Evolutionary conservation across 2,113 vertebrate species (phyloP), one percentile per base, ranked within the genome.

Genomic region (Micromys minutus): DNA sequence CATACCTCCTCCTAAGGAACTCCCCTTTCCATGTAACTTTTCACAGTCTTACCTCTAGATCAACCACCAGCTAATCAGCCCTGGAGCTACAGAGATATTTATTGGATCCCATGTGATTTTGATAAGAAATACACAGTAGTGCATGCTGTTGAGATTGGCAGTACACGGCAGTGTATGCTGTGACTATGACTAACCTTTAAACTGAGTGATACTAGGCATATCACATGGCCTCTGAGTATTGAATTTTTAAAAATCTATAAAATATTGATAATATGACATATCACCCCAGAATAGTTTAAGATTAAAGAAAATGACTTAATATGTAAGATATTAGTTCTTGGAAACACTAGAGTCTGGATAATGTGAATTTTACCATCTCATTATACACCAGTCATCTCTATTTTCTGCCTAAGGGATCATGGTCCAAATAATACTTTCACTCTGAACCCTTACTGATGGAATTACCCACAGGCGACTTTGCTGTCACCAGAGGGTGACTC

Each of bases 361-460:
- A n/a, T 6, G 34, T 22, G 65, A 74, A 87, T 90, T 89, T 97
- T 84, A 96, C 84, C 74, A 71, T 89, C 19, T 42, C 29, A 59
- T 72, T 61, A 93, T 15, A 65, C 34, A 63, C 61, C 26, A 76
- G 34, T 86, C 8, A 65, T 80, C 57, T 89, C 12, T 50, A n/a
- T 31, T 89, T 83, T 93, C 69, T 92, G 69, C 36, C 31, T 57
- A 26, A 89, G 55, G 74, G 47, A 83, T 74, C 72, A 84, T 31
- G 29, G 85, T 96, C 21, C 67, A 79, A 69, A 74, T 93, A 63
- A 39, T 59, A 63, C 39, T 83, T 89, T 31, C 80, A 31, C 17
- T 69, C 17, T 24, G 47, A 92, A 61, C 1, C 36, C 19, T 90
- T 2, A 22, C 13, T 31, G 21, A 26, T 31, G n/a, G 34, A 50